Evolutionary conservation across 2,113 vertebrate genomes (phyloP), one percentile per base, ranked within the genome.

Genomic region (Nycticryphes semicollaris): DNA sequence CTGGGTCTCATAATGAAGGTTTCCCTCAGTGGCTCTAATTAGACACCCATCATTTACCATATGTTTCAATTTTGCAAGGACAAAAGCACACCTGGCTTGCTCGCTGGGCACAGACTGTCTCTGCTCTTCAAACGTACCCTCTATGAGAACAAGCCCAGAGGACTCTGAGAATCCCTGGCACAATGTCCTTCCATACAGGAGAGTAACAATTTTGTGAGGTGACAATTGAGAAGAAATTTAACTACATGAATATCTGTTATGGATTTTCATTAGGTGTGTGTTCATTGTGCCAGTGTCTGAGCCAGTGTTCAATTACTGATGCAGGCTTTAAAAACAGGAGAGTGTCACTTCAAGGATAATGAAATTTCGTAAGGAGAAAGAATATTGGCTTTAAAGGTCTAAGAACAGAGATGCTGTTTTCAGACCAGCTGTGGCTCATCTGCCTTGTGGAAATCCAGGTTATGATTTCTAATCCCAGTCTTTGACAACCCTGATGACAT

Each of bases 21-120:
- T 41, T 54, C 76, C 69, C 68, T 4, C 53, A 41, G 72, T 22
- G 30, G 50, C 23, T 93, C 41, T 54, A 21, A 90, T 74, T 6
- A 43, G 23, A 76, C 16, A 2, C 57, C 89, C 68, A 33, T 2
- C 33, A 41, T 33, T 77, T 39, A 14, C 89, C 80, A 13, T 10
- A 54, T 22, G 86, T 2, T 81, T 11, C 47, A 4, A 4, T 23
- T 23, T 43, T 47, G 43, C 80, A 59, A 83, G 87, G 67, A 59
- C 37, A 9, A 1, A 6, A 2, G 1, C 0, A 3, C 69, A 14
- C 70, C 2, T 4, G 3, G 24, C 5, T 51, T 19, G 59, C 45
- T 89, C 28, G 0, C 2, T 17, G 81, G 93, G 74, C 88, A 67
- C 66, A 64, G 87, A 33, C 0, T 57, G 73, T 22, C 53, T 39